These are phyloP conservation scores for Lepidostoma basale DNA, from an alignment of 1,140 invertebrate genomes.

Conservation along the genomic window DNA sequence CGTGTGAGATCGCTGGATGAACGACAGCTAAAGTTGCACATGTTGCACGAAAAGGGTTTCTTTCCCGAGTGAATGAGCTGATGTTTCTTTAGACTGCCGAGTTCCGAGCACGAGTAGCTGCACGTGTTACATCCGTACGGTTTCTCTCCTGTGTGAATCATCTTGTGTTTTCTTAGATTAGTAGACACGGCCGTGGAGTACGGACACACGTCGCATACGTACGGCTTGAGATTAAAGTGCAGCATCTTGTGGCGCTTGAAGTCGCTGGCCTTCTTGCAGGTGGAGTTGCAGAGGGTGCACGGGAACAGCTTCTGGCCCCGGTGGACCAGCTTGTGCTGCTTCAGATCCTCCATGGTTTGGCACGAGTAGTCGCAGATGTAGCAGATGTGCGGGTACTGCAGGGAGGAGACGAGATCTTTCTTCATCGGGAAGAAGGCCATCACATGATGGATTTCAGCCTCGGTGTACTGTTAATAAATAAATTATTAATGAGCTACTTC, in stretches of 20 bases:
- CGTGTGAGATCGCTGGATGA: conserved; percentile 3
- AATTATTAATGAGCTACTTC: neutral
- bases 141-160: neutral
- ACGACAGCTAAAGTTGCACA: conserved; percentile 3
- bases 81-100: conserved; percentile 7
- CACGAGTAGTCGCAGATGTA: neutral
- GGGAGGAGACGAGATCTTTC: neutral
- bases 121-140: neutral
- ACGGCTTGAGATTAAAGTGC: conserved; percentile 3
- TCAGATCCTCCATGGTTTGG: neutral
- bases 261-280: neutral
- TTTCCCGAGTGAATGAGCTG: neutral
- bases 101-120: neutral
- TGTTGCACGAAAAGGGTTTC: conserved; percentile 7
- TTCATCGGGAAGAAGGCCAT: neutral
- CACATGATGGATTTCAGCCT: neutral
- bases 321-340: conserved; percentile 8
- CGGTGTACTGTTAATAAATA: neutral
- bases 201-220: neutral
- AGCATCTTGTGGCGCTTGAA: conserved; percentile 8
- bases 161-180: conserved; percentile 15
- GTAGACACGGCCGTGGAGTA: neutral
- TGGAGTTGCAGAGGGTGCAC: neutral
- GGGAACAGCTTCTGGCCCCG: neutral
- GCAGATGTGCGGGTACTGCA: neutral